These are phyloP conservation scores for Cyprinella venusta DNA, from an alignment of 2,797 vertebrate species.

Conservation along the genomic window DNA sequence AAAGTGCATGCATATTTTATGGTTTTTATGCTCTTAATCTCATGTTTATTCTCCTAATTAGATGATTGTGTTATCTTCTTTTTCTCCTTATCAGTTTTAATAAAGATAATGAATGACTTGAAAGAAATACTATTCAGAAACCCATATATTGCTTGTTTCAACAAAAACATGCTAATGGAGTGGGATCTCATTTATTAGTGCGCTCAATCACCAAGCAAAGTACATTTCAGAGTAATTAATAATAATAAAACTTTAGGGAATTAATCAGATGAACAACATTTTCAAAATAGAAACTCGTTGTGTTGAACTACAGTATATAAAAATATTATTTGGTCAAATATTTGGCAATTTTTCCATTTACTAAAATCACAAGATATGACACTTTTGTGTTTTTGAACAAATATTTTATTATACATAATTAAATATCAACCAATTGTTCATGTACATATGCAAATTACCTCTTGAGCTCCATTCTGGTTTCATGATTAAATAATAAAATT, in stretches of 20 bases:
- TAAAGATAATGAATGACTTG: constrained; percentile 47
- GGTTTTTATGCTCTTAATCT: neutral
- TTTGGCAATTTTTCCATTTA: neutral
- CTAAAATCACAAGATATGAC: constrained; percentile 10
- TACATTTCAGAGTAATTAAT: neutral
- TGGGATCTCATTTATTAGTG: neutral
- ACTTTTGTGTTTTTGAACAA: constrained; percentile 5
- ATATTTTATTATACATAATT: constrained; percentile 29
- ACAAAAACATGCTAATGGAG: neutral
- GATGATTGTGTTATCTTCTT: constrained; percentile 1
- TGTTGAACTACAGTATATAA: too few relatives aligned
- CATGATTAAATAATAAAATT: neutral
- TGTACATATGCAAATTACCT: neutral
- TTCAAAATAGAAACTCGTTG: neutral
- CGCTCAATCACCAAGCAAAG: constrained; percentile 2
- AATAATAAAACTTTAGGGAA: neutral
- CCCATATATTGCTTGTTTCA: neutral
- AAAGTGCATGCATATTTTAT: constrained; percentile 11
- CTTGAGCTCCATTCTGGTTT: constrained; percentile 7
- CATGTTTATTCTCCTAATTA: neutral
- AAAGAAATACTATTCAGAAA: neutral
- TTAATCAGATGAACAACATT: neutral
- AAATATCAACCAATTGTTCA: neutral
- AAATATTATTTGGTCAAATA: too few relatives aligned
- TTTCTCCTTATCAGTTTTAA: constrained; percentile 27